A percentile compares a stretch with the other conserved stretches of the same genome.
These are phyloP conservation scores for Callyntrura sp. DNA, from an alignment of 2,888 invertebrate species.

Conservation along the genomic window DNA sequence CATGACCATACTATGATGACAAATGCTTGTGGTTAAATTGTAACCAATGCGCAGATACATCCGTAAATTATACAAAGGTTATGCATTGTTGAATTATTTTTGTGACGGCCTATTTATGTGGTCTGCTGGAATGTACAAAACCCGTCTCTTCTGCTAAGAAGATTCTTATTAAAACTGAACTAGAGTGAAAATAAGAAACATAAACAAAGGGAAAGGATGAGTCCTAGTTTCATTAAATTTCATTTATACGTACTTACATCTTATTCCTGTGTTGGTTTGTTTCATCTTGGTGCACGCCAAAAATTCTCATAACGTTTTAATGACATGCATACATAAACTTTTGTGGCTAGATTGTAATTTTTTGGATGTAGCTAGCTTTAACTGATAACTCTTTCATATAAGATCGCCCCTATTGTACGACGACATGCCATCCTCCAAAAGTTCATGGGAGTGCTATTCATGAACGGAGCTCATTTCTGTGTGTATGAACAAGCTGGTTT, in stretches of 20 bases:
- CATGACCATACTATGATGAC: background rate
- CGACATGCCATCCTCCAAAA: too few species aligned
- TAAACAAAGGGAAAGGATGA: background rate
- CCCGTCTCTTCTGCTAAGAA: background rate
- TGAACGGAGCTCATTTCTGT: too few species aligned
- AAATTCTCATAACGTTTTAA: constrained; percentile 20
- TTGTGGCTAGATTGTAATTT: background rate
- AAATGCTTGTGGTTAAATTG: background rate
- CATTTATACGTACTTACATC: background rate
- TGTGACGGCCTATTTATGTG: background rate
- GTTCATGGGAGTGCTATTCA: too few species aligned
- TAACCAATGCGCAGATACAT: too few species aligned
- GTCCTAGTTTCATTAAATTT: constrained; percentile 24
- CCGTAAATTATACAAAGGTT: too few species aligned
- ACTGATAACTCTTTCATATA: too few species aligned
- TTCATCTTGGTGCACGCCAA: constrained; percentile 4
- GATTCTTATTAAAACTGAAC: background rate
- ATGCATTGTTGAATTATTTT: background rate
- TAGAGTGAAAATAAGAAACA: background rate
- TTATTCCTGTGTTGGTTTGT: background rate
- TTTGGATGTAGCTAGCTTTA: too few species aligned
- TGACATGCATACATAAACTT: constrained; percentile 16
- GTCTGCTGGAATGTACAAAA: background rate
- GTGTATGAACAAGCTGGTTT: too few species aligned
- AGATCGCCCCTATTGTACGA: too few species aligned